Percentiles rank a stretch among this genome's conserved stretches.
Evolutionary conservation across 1,140 invertebrate genomes (phyloP).

Genomic region (Panulirus ornatus): DNA sequence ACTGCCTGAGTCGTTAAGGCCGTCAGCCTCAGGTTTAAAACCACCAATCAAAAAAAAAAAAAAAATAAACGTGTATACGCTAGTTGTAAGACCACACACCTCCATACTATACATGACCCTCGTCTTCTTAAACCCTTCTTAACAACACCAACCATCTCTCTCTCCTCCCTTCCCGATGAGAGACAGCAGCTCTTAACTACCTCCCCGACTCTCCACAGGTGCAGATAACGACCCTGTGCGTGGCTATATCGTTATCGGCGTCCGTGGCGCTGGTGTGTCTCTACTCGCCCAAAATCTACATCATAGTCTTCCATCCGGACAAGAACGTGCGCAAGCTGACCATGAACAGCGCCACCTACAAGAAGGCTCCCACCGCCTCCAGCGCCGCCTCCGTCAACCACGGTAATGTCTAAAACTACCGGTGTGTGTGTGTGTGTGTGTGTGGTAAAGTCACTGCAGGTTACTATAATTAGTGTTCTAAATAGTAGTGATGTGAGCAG

Average conservation of each 20-base stretch:
- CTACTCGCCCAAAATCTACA: conserved; percentile 81
- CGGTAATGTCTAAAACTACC: conserved; percentile 73
- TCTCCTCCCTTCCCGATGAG: too few species aligned
- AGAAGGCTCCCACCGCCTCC: conserved; percentile 77
- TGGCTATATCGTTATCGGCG: conserved; percentile 81
- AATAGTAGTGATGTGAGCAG: too few species aligned
- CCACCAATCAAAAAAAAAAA: not conserved
- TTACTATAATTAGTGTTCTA: not conserved
- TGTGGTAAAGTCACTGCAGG: not conserved
- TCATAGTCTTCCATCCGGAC: conserved; percentile 81
- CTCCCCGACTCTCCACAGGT: conserved; percentile 78
- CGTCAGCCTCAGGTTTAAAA: too few species aligned
- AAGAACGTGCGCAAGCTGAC: conserved; percentile 82
- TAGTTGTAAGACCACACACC: too few species aligned
- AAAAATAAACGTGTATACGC: too few species aligned
- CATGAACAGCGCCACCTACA: conserved; percentile 79
- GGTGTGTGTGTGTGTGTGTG: conserved; percentile 11
- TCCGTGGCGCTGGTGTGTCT: conserved; percentile 81
- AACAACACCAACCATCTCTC: not conserved
- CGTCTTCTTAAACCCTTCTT: too few species aligned
- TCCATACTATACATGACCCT: too few species aligned
- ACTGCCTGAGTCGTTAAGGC: too few species aligned
- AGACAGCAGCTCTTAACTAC: too few species aligned
- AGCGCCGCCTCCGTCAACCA: conserved; percentile 77
- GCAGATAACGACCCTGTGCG: conserved; percentile 81